A percentile compares a stretch with the other conserved stretches of the same genome.
phyloP scores from a whole-genome alignment of 92 coral and sea anemone species.

The Zoanthus sociatus region DNA sequence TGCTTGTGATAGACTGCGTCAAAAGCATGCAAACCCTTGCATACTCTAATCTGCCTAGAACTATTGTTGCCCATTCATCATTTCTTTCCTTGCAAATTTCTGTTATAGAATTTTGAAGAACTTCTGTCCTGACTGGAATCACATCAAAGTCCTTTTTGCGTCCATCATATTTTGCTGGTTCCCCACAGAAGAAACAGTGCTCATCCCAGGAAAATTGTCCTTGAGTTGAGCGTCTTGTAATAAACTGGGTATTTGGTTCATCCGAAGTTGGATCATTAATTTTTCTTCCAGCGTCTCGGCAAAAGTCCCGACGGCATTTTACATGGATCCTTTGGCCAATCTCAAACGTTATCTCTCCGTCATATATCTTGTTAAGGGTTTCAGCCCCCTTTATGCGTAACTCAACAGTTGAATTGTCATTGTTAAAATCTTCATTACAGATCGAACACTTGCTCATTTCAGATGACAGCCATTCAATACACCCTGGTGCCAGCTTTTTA shows the following conservation, averaged over 20 bases:
- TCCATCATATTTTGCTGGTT: neutral
- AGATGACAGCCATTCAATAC: too few species aligned
- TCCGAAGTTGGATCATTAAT: neutral
- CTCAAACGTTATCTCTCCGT: neutral
- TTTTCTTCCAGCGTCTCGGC: neutral
- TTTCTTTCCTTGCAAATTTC: too few species aligned
- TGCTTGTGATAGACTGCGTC: slow-evolving; percentile 15
- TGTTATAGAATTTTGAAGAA: too few species aligned
- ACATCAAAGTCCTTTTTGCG: neutral
- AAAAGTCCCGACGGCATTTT: neutral
- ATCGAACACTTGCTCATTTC: too few species aligned
- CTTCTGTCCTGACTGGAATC: neutral
- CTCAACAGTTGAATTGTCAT: too few species aligned
- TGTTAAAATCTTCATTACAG: too few species aligned
- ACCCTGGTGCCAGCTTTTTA: too few species aligned
- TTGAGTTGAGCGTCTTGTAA: neutral
- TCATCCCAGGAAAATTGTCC: neutral
- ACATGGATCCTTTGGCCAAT: neutral
- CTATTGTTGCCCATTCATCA: too few species aligned
- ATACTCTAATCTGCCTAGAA: too few species aligned
- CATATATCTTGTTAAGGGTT: neutral
- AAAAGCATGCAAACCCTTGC: slow-evolving; percentile 8
- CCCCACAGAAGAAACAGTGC: slow-evolving; percentile 3
- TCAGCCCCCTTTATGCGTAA: too few species aligned
- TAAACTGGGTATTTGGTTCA: neutral